Evolutionary conservation across 2,888 invertebrate genomes (phyloP), one percentile per base, ranked within the genome.

Genomic region (Cremastinae sp.): DNA sequence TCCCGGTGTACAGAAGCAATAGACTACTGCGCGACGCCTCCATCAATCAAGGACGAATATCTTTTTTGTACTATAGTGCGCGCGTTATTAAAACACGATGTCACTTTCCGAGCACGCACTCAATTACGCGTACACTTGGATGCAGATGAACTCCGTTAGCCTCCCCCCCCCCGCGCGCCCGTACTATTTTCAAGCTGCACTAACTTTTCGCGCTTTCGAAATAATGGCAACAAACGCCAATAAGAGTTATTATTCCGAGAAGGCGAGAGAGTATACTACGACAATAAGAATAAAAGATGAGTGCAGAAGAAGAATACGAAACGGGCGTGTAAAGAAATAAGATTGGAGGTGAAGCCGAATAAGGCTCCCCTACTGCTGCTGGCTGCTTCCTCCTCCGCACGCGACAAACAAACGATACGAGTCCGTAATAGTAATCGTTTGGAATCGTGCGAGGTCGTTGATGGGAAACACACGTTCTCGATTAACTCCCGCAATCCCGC

Each of bases 31-130:
- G 62, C 71, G 72, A 75, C 56, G 74, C 61, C 59, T 75, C 78
- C 75, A 73, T 82, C 73, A 80, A 82, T 82, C 78, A 78, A 78
- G 64, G 78, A 79, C 78, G 74, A 76, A 71, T 77, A 78, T 79
- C 75, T n/a, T n/a, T n/a, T n/a, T n/a, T n/a, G n/a, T n/a, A n/a
- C n/a, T 76, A 54, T 69, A 66, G 73, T 62, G 41, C 47, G 68
- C 66, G 56, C 54, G 45, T 51, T 62, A 43, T 51, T 73, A 5
- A 28, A 3, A 28, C 28, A 28, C 54, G 41, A 61, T 78, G 72
- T 66, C 78, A 74, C 79, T 38, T 75, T 72, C 62, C 47, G 49
- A 70, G 58, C 49, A 62, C 70, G 53, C 54, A 56, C 36, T 77
- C 70, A 79, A 80, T 79, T 79, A 83, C 80, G 18, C 16, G 58